phyloP scores from a whole-genome alignment of 2,797 vertebrate genomes.

The Lagodon rhomboides region DNA sequence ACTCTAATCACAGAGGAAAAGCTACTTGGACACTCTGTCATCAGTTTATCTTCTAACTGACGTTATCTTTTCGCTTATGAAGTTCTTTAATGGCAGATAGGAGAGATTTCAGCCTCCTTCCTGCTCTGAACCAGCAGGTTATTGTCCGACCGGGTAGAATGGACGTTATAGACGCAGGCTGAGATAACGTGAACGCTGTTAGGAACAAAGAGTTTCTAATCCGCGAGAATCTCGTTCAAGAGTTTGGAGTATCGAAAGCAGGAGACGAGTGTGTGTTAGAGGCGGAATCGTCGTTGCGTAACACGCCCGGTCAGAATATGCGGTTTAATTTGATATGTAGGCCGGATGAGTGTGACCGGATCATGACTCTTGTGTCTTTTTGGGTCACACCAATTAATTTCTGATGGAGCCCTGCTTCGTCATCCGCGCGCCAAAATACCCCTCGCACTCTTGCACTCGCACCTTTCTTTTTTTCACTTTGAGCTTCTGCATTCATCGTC shows the following conservation, averaged over 20 bases:
- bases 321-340: not conserved
- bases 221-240: not conserved
- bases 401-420: not conserved
- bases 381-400: conserved; percentile 34
- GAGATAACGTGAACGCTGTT: conserved; percentile 14
- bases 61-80: conserved; percentile 40
- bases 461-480: not conserved
- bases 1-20: conserved; percentile 18
- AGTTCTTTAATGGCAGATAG: conserved; percentile 42
- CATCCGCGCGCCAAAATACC: not conserved
- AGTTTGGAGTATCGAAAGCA: not conserved
- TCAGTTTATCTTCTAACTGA: conserved; percentile 36
- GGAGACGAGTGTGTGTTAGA: not conserved
- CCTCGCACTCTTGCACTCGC: not conserved
- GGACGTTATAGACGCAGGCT: conserved; percentile 13
- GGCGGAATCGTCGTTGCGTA: not conserved
- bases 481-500: not conserved
- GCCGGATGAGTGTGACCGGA: conserved; percentile 1
- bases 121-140: conserved; percentile 16
- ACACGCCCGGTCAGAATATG: not conserved
- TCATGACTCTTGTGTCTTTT: conserved; percentile 29
- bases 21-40: conserved; percentile 30
- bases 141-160: conserved; percentile 24
- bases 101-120: conserved; percentile 22
- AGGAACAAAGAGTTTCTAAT: conserved; percentile 7